phyloP scores from a whole-genome alignment of 1,140 invertebrate species.

The Laupala kohalensis region DNA sequence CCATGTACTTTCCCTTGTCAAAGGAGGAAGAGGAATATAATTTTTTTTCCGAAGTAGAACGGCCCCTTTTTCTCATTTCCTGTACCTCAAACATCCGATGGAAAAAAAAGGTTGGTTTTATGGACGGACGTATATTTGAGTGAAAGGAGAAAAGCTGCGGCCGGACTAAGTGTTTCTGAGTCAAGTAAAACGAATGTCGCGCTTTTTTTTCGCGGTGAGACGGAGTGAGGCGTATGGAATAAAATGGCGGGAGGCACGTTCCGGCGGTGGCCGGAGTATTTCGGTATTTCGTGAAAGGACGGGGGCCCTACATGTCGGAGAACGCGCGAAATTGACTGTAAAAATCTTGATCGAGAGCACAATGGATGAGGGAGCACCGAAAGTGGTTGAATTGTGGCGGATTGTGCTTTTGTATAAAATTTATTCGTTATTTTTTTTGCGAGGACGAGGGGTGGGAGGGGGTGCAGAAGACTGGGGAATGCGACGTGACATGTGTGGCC shows the following conservation, averaged over 20 bases:
- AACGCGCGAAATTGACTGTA: not conserved
- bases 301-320: not conserved
- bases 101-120: not conserved
- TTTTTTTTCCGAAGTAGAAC: not conserved
- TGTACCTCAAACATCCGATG: not conserved
- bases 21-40: not conserved
- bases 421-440: not conserved
- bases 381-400: not conserved
- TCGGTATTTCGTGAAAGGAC: too few species aligned
- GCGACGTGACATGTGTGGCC: too few species aligned
- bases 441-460: too few species aligned
- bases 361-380: not conserved
- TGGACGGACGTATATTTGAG: not conserved
- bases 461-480: too few species aligned
- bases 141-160: not conserved
- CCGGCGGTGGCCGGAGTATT: not conserved
- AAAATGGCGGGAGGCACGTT: not conserved
- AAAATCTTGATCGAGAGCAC: not conserved
- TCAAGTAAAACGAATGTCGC: too few species aligned
- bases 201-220: not conserved
- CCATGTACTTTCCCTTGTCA: not conserved
- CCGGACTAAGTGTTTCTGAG: not conserved
- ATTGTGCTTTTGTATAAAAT: not conserved
- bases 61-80: not conserved
- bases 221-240: not conserved